Conservation (phyloP, 2,113 vertebrate species). For the Thamnaconus septentrionalis region DNA sequence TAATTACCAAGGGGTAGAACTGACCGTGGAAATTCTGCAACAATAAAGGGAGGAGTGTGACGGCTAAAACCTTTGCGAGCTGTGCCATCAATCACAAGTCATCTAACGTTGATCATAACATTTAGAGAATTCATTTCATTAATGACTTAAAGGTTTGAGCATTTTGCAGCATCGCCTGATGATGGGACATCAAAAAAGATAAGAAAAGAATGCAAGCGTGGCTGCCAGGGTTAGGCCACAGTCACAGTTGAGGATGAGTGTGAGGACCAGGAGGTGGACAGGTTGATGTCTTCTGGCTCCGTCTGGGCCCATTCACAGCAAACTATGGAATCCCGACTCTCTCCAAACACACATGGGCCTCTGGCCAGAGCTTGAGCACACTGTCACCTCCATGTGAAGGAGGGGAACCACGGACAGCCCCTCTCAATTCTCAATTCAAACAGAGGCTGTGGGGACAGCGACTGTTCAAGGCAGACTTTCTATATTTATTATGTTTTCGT, state of each 20-base stretch:
- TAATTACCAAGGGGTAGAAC: slow-evolving; percentile 7
- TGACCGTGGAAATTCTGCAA: too few relatives aligned
- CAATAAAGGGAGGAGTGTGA: slow-evolving; percentile 18
- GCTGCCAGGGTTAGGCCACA: too few relatives aligned
- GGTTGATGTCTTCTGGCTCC: neutral
- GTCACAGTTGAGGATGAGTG: too few relatives aligned
- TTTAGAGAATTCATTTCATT: neutral
- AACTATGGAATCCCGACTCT: slow-evolving; percentile 28
- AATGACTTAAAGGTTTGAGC: neutral
- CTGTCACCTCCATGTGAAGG: slow-evolving; percentile 4
- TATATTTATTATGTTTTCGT: too few relatives aligned
- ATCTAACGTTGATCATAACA: neutral
- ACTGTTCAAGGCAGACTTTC: too few relatives aligned
- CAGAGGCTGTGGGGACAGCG: neutral
- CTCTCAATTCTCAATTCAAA: neutral
- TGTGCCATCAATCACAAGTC: slow-evolving; percentile 9
- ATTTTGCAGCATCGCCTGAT: too few relatives aligned
- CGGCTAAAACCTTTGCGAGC: slow-evolving; percentile 23
- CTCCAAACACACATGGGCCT: slow-evolving; percentile 27
- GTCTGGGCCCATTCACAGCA: slow-evolving; percentile 32
- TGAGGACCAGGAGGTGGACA: neutral
- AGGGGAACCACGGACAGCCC: neutral
- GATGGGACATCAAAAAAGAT: neutral
- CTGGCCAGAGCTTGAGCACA: slow-evolving; percentile 23
- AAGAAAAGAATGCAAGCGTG: neutral